Percentiles rank a stretch among this genome's conserved stretches.
These are phyloP conservation scores for Drosophila mauritiana DNA, from an alignment of 1,140 invertebrate species.

Conservation along the genomic window DNA sequence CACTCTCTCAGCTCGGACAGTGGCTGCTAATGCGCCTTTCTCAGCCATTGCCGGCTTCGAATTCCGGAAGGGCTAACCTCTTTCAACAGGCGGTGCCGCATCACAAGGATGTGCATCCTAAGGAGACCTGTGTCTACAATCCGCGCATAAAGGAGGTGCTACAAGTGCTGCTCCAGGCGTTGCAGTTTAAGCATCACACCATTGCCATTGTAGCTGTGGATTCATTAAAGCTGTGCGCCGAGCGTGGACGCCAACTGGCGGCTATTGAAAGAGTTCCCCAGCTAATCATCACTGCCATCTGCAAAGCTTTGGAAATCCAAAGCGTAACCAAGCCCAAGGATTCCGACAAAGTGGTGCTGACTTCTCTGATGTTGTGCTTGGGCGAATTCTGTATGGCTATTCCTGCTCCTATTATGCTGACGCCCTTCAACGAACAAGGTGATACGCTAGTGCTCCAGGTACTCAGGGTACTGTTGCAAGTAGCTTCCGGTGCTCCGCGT, in stretches of 20 bases:
- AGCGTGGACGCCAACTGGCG: conserved; percentile 72
- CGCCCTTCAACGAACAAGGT: conserved; percentile 83
- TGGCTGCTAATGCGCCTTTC: conserved; percentile 92
- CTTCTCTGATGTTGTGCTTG: conserved; percentile 94
- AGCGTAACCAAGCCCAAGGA: conserved; percentile 85
- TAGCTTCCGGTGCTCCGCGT: conserved; percentile 83
- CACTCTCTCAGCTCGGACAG: conserved; percentile 94
- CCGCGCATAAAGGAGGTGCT: conserved; percentile 92
- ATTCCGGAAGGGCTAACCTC: conserved; percentile 2
- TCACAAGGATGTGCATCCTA: conserved; percentile 64
- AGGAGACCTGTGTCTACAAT: conserved; percentile 84
- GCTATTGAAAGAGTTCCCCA: conserved; percentile 77
- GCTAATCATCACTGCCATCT: conserved; percentile 79
- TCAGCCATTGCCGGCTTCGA: conserved; percentile 83
- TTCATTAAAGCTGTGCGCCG: conserved; percentile 76
- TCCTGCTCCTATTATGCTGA: conserved; percentile 65
- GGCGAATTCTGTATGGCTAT: conserved; percentile 95
- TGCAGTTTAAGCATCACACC: conserved; percentile 87
- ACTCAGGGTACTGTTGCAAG: conserved; percentile 85
- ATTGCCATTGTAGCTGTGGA: conserved; percentile 83
- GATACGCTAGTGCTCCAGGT: conserved; percentile 87
- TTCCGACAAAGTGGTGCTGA: conserved; percentile 90
- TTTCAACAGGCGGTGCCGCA: conserved; percentile 79
- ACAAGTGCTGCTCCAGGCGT: conserved; percentile 93
- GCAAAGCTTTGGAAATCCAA: conserved; percentile 82